Evolutionary conservation across 2,113 vertebrate species (phyloP), one percentile per base, ranked within the genome.

Genomic region (Rutilus rutilus): DNA sequence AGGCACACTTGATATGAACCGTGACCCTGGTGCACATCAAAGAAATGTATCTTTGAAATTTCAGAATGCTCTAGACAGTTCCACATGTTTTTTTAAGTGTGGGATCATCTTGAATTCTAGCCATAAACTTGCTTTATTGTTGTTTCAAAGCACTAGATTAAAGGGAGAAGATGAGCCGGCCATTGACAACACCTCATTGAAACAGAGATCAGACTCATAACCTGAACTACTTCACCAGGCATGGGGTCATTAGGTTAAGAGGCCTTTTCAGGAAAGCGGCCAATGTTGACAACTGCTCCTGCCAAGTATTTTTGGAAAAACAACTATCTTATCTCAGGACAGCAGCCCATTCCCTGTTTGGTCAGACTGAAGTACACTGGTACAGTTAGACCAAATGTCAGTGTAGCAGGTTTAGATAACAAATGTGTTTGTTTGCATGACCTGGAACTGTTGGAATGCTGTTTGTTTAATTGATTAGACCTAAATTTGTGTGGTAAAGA

Each of bases 371-470:
- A 71, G 33, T 54, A 62, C 67, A 64, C 64, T 33, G 54, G 33
- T 73, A 62, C 30, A 52, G 67, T 77, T 17, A 52, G 79, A 76
- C 39, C 52, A 73, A 78, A 86, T 87, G 85, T 36, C 62, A 65
- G 39, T 23, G 1, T 12, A 84, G 54, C 87, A 84, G 75, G 80
- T 85, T 84, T 45, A 82, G 60, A 76, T 69, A 78, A 85, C 80
- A 88, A 73, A 65, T 3, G 39, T 17, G 23, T 78, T 27, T 78
- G 42, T 83, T 62, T 54, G 14, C 7, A 7, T 80, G 33, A 27
- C 36, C 12, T 45, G 10, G 3, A 39, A 42, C 50, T 17, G 15
- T 76, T 77, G 54, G 73, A 64, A 64, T 11, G 36, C 50, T 1
- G 9, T 45, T 27, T 5, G 36, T 60, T 23, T n/a, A 21, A 11